phyloP scores from a whole-genome alignment of 1,140 invertebrate genomes.

The honey bee (Apis mellifera) region DNA sequence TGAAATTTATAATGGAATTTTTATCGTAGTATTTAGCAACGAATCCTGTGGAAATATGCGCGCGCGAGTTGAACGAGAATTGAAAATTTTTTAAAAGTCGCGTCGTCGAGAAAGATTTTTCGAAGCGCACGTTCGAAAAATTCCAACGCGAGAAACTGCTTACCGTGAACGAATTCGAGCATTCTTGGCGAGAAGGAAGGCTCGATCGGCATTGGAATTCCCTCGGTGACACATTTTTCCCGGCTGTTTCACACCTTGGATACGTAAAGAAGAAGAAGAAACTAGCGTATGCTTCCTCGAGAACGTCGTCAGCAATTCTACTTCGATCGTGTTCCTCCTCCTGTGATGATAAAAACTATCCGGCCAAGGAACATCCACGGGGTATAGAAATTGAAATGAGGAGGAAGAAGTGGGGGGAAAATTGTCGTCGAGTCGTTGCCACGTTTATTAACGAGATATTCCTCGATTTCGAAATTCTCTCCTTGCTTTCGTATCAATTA shows the following conservation, averaged over 20 bases:
- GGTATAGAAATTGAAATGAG: no score
- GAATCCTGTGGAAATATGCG: no score
- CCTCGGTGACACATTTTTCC: conserved; percentile 25
- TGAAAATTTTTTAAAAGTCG: no score
- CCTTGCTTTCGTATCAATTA: no score
- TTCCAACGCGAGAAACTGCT: not conserved
- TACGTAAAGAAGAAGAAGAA: not conserved
- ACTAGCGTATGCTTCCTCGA: not conserved
- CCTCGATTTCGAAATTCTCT: not conserved
- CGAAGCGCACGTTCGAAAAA: not conserved
- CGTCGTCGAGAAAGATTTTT: not conserved
- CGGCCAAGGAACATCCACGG: not conserved
- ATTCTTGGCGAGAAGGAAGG: not conserved
- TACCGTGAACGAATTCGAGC: not conserved
- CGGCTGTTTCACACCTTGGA: not conserved
- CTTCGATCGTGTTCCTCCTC: not conserved
- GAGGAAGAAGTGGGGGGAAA: not conserved
- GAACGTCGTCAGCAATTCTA: conserved; percentile 5
- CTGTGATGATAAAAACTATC: not conserved
- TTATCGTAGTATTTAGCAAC: no score
- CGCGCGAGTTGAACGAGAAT: no score
- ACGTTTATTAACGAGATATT: not conserved
- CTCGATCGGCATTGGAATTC: conserved; percentile 6
- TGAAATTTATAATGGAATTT: no score
- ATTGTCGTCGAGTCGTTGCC: not conserved